These are phyloP conservation scores for Aeoliscus strigatus DNA, from an alignment of 2,797 vertebrate genomes.

Conservation along the genomic window DNA sequence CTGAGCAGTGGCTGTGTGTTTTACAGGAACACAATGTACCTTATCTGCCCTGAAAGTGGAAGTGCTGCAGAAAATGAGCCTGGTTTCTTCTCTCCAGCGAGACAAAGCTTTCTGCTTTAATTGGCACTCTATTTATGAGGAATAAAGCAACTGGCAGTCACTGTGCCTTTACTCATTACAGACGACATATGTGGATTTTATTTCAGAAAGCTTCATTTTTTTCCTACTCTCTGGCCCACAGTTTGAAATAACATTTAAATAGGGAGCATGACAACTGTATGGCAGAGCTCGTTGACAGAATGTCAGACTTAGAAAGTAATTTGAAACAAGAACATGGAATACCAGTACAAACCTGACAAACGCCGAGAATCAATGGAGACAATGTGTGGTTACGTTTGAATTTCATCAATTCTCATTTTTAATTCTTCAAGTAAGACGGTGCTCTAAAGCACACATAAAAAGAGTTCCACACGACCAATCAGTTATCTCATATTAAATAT, in stretches of 20 bases:
- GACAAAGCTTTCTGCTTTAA: constrained; percentile 65
- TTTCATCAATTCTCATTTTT: too few species aligned
- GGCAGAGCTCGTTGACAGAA: constrained; percentile 26
- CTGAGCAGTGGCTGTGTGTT: constrained; percentile 47
- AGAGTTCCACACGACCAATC: too few species aligned
- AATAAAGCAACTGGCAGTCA: constrained; percentile 56
- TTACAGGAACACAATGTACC: constrained; percentile 46
- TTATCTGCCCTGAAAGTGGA: constrained; percentile 57
- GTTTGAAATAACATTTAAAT: constrained; percentile 48
- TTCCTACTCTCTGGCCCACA: constrained; percentile 25
- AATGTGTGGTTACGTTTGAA: too few species aligned
- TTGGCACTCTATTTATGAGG: constrained; percentile 53
- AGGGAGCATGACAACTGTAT: constrained; percentile 22
- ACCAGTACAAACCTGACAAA: too few species aligned
- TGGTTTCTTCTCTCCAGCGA: constrained; percentile 38
- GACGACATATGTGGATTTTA: constrained; percentile 39
- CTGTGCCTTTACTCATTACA: constrained; percentile 46
- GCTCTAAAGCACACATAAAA: too few species aligned
- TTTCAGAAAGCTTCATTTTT: constrained; percentile 48
- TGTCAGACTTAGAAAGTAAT: constrained; percentile 26
- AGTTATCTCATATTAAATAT: too few species aligned
- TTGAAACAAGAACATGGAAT: constrained; percentile 21
- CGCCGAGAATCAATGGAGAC: too few species aligned
- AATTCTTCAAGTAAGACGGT: too few species aligned
- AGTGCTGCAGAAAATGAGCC: constrained; percentile 61